phyloP scores from a whole-genome alignment of 2,113 vertebrate genomes.

The Mus spicilegus region DNA sequence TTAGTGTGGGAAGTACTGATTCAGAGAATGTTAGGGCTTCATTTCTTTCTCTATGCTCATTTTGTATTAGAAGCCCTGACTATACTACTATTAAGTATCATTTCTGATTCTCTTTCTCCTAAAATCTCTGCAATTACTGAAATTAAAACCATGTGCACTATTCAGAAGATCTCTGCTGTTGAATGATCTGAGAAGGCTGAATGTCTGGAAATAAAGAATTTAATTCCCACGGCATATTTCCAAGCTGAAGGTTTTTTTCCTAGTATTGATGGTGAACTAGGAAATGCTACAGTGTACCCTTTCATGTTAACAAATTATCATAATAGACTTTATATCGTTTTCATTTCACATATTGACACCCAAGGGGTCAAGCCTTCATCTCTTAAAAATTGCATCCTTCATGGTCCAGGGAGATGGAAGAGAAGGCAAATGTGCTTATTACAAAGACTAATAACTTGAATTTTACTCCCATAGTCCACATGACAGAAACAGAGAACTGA shows the following conservation, averaged over 20 bases:
- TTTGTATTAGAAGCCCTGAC: constrained; percentile 36
- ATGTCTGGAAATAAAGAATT: constrained; percentile 30
- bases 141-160: constrained; percentile 14
- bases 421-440: neutral
- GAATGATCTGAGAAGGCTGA: neutral
- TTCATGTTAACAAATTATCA: constrained; percentile 24
- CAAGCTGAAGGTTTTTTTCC: neutral
- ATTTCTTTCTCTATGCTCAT: neutral
- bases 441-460: neutral
- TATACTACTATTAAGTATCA: neutral
- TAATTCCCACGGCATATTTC: constrained; percentile 2
- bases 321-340: neutral
- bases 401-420: neutral
- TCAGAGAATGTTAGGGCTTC: neutral
- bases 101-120: constrained; percentile 36
- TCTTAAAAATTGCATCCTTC: neutral
- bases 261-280: neutral
- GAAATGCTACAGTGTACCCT: neutral
- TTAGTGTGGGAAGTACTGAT: neutral
- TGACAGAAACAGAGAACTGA: neutral
- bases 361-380: neutral
- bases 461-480: no score
- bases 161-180: constrained; percentile 8
- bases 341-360: neutral
- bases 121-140: constrained; percentile 49